phyloP scores from a whole-genome alignment of 2,797 vertebrate genomes.

The Emys orbicularis region DNA sequence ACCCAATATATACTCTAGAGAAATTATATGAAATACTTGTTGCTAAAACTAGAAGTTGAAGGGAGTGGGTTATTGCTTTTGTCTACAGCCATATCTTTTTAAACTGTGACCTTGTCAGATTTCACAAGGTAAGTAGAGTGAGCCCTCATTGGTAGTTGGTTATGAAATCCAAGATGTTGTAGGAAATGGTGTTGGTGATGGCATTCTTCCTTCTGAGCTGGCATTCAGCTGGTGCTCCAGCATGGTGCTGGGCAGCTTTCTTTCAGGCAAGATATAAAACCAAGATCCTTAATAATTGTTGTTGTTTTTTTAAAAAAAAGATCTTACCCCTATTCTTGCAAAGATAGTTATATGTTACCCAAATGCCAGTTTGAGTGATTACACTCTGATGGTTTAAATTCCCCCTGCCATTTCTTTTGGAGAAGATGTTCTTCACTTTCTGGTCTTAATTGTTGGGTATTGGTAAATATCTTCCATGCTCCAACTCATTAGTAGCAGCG shows the following conservation, averaged over 20 bases:
- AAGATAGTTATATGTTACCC: neutral
- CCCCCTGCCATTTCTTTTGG: slow-evolving; percentile 19
- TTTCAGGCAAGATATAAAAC: neutral
- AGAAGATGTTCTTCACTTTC: slow-evolving; percentile 24
- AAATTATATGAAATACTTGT: neutral
- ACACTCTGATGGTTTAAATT: neutral
- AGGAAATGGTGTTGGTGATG: neutral
- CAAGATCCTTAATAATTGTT: neutral
- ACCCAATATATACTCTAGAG: neutral
- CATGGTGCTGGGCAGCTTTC: rapidly evolving
- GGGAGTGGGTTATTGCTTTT: neutral
- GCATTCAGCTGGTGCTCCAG: neutral
- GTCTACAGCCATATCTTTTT: neutral
- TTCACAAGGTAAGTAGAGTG: rapidly evolving
- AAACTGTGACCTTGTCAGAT: neutral
- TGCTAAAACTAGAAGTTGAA: neutral
- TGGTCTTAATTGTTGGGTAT: neutral
- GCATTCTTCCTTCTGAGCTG: neutral
- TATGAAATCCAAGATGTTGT: neutral
- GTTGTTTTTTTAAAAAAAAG: neutral
- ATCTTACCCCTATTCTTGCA: neutral
- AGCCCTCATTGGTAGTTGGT: rapidly evolving
- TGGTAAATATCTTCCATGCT: neutral
- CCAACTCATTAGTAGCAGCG: neutral
- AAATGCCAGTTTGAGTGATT: slow-evolving; percentile 11